phyloP scores from a whole-genome alignment of 2,888 invertebrate species.

The Silvanus unidentatus region DNA sequence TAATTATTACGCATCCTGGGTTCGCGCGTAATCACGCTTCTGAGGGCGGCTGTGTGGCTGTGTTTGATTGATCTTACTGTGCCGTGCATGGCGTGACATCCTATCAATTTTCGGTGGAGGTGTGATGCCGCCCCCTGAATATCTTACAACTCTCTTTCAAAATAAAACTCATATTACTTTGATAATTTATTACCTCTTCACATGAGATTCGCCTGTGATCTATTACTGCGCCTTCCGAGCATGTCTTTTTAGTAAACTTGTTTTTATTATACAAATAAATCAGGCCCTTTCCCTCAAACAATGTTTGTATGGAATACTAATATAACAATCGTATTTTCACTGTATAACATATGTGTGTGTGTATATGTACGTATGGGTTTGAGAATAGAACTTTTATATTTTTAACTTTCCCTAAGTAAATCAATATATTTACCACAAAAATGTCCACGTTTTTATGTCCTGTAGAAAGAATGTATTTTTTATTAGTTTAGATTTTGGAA shows the following conservation, averaged over 20 bases:
- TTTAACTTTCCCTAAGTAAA: too few relatives aligned
- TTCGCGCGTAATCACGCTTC: too few relatives aligned
- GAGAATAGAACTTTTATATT: too few relatives aligned
- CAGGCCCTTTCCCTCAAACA: slow-evolving; percentile 15
- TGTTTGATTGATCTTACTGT: slow-evolving; percentile 32
- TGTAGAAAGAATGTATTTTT: too few relatives aligned
- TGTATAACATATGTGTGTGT: too few relatives aligned
- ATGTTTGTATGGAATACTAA: slow-evolving; percentile 7
- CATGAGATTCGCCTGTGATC: slow-evolving; percentile 34
- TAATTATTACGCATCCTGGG: too few relatives aligned
- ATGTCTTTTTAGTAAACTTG: slow-evolving; percentile 27
- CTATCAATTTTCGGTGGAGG: slow-evolving; percentile 18
- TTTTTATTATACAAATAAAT: slow-evolving; percentile 28
- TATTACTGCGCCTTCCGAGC: slow-evolving; percentile 24
- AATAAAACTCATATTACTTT: slow-evolving; percentile 36
- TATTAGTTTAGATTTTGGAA: too few relatives aligned
- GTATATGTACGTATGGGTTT: too few relatives aligned
- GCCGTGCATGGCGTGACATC: slow-evolving; percentile 23
- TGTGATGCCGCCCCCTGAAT: slow-evolving; percentile 24
- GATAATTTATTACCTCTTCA: slow-evolving; percentile 35
- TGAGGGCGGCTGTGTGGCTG: slow-evolving; percentile 10
- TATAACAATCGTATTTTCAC: slow-evolving; percentile 3
- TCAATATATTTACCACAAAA: too few relatives aligned
- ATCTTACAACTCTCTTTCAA: slow-evolving; percentile 30
- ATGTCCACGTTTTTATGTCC: too few relatives aligned